A percentile compares a stretch with the other conserved stretches of the same genome.
These are phyloP conservation scores for Myocastor coypus DNA, from an alignment of 2,113 vertebrate genomes.

Conservation along the genomic window DNA sequence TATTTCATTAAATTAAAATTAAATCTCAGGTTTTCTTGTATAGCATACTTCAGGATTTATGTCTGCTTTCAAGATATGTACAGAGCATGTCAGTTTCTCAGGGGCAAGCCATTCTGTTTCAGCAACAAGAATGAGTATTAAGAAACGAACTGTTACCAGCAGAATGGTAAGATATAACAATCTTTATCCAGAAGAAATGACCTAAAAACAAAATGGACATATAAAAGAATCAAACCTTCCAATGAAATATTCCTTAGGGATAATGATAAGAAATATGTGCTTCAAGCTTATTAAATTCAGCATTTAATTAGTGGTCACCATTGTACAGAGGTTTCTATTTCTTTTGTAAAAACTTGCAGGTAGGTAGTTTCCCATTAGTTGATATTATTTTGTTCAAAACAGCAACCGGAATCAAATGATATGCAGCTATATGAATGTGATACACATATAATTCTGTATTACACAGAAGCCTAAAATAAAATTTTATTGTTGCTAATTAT, in stretches of 20 bases:
- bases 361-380: neutral
- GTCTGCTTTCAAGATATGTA: conserved; percentile 11
- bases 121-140: neutral
- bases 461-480: neutral
- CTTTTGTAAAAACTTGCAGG: neutral
- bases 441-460: neutral
- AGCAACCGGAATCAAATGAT: neutral
- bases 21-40: conserved; percentile 65
- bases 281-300: conserved; percentile 24
- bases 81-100: neutral
- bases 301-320: conserved; percentile 37
- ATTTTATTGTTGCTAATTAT: neutral
- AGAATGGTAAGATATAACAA: neutral
- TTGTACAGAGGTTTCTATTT: neutral
- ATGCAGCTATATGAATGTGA: neutral
- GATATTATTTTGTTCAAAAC: neutral
- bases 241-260: conserved; percentile 44
- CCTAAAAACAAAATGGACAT: conserved; percentile 45
- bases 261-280: conserved; percentile 26
- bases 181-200: conserved; percentile 64
- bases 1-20: conserved; percentile 77
- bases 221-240: conserved; percentile 52
- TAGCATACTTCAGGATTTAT: conserved; percentile 2
- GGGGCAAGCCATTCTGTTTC: neutral
- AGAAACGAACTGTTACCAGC: conserved; percentile 40